Evolutionary conservation across 2,888 invertebrate species (phyloP), one percentile per base, ranked within the genome.

Genomic region (Cacoxenus indagator): DNA sequence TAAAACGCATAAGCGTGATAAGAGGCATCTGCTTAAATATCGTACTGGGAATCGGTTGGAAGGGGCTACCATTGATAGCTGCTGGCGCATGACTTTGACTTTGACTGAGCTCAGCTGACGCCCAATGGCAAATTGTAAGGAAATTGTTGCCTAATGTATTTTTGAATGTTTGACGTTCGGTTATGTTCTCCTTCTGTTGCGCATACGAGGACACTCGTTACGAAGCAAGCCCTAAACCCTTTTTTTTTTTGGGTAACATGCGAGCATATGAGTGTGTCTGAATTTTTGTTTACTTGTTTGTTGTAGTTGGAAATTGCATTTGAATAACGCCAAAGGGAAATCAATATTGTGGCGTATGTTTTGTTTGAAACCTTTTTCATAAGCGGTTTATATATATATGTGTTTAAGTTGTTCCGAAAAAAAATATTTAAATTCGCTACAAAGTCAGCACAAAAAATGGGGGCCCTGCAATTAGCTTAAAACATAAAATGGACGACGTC

Each of bases 131-230:
- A 51, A 19, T 51, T 17, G 17, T n/a, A 51, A 51, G 11, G 59
- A 37, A 61, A 37, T 61, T 61, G 61, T 62, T 62, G 43, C 45
- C 61, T 31, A 62, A 62, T 62, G 61, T 45, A 24, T 62, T 61
- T 61, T 61, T 61, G 61, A 61, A 43, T 43, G 22, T 29, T 51
- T 37, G 51, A 19, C 9, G 24, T 45, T 19, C 17, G 61, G 11
- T 24, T 43, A 0, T 26, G 9, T 27, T 55, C 5, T 55, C 24
- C 27, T 27, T n/a, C 1, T 55, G 26, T 26, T 55, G n/a, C n/a
- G 9, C 8, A 22, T 27, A 27, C 24, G 5, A 8, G 4, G 29
- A n/a, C 37, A 17, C 2, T 2, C 22, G 59, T 59, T 59, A 19
- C n/a, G 24, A 54, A 26, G 9, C 54, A 54, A 26, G 14, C 14